phyloP scores from a whole-genome alignment of 2,797 vertebrate genomes.

The Chiroxiphia lanceolata region DNA sequence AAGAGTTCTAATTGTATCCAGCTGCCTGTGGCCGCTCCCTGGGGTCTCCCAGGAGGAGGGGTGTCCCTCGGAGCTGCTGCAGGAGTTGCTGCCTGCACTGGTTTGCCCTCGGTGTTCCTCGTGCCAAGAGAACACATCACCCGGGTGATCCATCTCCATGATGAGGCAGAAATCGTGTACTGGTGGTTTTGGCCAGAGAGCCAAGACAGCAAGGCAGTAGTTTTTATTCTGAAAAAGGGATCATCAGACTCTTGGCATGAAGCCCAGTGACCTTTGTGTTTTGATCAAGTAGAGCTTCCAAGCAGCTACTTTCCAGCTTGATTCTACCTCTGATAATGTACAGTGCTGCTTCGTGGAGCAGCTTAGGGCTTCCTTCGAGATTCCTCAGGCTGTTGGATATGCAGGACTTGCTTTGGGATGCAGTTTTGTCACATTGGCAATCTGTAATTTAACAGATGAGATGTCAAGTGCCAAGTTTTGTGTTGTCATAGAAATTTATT shows the following conservation, averaged over 20 bases:
- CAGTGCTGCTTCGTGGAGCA: neutral
- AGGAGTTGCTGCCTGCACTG: neutral
- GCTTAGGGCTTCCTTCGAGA: neutral
- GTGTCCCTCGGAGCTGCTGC: accelerated
- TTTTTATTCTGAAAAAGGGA: neutral
- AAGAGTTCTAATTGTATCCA: neutral
- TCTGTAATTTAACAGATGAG: conserved; percentile 23
- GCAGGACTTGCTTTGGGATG: neutral
- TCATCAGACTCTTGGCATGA: neutral
- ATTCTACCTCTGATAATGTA: neutral
- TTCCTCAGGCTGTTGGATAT: neutral
- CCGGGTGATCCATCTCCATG: accelerated
- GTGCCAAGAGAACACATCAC: neutral
- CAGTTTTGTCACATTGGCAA: neutral
- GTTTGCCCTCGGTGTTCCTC: accelerated
- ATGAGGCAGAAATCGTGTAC: neutral
- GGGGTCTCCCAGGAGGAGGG: neutral
- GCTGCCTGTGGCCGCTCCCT: neutral
- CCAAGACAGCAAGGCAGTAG: neutral
- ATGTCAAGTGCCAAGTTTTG: conserved; percentile 39
- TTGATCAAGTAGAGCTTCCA: neutral
- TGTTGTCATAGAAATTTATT: conserved; percentile 50
- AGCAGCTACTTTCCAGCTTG: neutral
- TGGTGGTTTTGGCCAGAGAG: accelerated
- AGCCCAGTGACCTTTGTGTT: neutral